A percentile compares a stretch with the other conserved stretches of the same genome.
Conservation (phyloP, 2,888 invertebrate genomes). For the Ditula angustiorana region DNA sequence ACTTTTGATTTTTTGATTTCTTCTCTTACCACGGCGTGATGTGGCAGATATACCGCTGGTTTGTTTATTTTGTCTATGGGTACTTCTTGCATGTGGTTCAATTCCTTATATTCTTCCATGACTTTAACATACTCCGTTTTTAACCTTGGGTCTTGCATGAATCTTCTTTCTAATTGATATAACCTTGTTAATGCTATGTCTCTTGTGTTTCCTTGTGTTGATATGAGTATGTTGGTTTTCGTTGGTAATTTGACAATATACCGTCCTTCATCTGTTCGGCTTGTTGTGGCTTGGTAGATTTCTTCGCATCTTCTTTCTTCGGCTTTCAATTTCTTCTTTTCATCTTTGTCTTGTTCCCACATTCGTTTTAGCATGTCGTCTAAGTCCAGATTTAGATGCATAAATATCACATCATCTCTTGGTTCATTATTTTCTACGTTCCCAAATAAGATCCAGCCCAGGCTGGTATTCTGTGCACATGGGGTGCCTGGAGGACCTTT, state of each 20-base stretch:
- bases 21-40: no score
- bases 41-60: no score
- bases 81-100: no score
- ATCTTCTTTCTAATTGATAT: conserved; percentile 23
- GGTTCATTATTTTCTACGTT: no score
- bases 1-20: no score
- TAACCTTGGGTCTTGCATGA: conserved; percentile 6
- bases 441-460: conserved; percentile 47
- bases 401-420: no score
- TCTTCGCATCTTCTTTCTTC: conserved; percentile 19
- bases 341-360: conserved; percentile 39
- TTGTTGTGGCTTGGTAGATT: not conserved
- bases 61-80: no score
- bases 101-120: conserved; percentile 20
- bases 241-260: conserved; percentile 1
- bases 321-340: not conserved
- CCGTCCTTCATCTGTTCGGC: conserved; percentile 4
- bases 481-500: conserved; percentile 45
- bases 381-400: no score
- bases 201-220: conserved; percentile 21
- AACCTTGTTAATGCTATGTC: conserved; percentile 11
- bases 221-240: not conserved
- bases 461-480: conserved; percentile 45
- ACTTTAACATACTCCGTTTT: conserved; percentile 19
- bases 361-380: no score